phyloP scores from a whole-genome alignment of 2,797 vertebrate genomes.

The Glossophaga mutica region DNA sequence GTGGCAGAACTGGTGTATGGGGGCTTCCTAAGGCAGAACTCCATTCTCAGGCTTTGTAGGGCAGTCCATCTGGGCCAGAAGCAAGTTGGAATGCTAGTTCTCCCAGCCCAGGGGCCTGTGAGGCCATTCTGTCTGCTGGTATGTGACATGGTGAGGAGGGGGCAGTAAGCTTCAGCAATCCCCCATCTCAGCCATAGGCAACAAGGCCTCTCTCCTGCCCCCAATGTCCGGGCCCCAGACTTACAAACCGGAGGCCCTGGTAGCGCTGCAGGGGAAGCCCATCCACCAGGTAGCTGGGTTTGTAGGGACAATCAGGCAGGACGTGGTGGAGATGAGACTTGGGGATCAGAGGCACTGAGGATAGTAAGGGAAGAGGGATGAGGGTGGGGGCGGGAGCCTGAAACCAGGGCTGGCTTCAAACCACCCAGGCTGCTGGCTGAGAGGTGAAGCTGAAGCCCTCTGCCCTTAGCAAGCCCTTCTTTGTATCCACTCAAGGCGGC shows the following conservation, averaged over 20 bases:
- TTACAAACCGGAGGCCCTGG: conserved; percentile 96
- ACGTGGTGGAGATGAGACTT: conserved; percentile 82
- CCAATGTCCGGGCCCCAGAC: conserved; percentile 68
- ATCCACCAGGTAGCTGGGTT: conserved; percentile 91
- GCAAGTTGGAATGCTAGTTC: background rate
- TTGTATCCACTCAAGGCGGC: background rate
- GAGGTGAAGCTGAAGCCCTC: background rate
- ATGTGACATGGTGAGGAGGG: background rate
- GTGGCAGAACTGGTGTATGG: background rate
- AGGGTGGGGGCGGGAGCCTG: background rate
- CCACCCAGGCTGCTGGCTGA: background rate
- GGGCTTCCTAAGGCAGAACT: background rate
- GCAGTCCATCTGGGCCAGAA: background rate
- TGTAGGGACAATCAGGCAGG: conserved; percentile 91
- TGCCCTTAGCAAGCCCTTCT: background rate
- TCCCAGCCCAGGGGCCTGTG: background rate
- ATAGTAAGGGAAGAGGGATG: background rate
- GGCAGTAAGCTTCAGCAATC: background rate
- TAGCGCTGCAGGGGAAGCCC: conserved; percentile 90
- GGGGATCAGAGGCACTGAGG: conserved; percentile 89
- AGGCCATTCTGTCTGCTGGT: background rate
- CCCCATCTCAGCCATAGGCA: background rate
- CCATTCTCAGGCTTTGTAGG: background rate
- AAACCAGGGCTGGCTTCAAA: background rate
- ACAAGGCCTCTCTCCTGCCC: background rate